Base-by-base conservation (phyloP, 2,888 invertebrate species). In the Dysmachus trigonus region DNA sequence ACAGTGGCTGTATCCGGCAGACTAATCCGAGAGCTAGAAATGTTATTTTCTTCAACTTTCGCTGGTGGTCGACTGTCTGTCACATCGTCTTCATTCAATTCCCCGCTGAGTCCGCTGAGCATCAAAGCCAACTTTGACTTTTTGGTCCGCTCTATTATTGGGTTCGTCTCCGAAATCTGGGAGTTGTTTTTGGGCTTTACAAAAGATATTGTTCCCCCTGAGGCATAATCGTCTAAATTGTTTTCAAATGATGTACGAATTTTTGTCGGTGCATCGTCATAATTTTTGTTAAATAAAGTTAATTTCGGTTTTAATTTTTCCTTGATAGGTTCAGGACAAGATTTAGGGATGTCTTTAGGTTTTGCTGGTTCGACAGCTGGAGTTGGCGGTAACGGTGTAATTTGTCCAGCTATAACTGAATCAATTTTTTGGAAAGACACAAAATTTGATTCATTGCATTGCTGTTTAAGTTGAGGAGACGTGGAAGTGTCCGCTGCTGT, bases 101-200 rank as follows among this genome's bases (percentile, higher is more conserved):
- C 92, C 6, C 92, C 92, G 18, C 90, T 89, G 13, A 92, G 87
- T 5, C 91, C 91, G 85, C 91, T 91, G 1, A 92, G 86, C 92
- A 92, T 92, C 18, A 92, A 86, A 0, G 92, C 91, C 47, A 92
- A 85, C 88, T 92, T 92, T 0, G 91, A 90, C 88, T 91, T 91
- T 79, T 91, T 90, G 2, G 90, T 91, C 27, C 90, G 89, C 81
- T 91, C 90, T 27, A 91, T 87, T 7, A 89, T 88, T 1, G 89
- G 87, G 86, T 91, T 91, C 84, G 89, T 79, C 4, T 86, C 87
- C 13, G 87, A 88, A 7, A 89, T 38, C 0, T 90, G 88, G 33
- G 89, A 88, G 5, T 89, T 88, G 81, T 90, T 89, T 86, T 91
- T 92, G 0, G 92, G 92, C 84, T 91, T 91, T 0, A 92, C 91